A percentile compares a stretch with the other conserved stretches of the same genome.
These are phyloP conservation scores for Odontophorus gujanensis DNA, from an alignment of 2,113 vertebrate species.

Conservation along the genomic window DNA sequence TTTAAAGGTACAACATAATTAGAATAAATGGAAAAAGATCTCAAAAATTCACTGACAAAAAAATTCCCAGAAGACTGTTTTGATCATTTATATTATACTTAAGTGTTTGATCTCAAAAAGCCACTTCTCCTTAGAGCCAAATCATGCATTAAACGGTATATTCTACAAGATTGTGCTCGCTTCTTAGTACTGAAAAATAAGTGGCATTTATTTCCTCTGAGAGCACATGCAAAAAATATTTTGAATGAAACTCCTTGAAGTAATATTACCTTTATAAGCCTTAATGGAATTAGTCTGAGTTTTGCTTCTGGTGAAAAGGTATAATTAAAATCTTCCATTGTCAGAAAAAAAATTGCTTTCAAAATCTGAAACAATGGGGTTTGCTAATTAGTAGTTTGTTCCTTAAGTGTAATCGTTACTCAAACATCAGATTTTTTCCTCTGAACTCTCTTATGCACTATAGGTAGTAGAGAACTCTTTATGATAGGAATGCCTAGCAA, in stretches of 20 bases:
- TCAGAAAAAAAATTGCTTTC: fast-evolving
- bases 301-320: not conserved
- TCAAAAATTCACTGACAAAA: not conserved
- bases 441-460: fast-evolving
- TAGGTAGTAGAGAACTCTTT: not conserved
- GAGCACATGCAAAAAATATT: not conserved
- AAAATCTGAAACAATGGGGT: not conserved
- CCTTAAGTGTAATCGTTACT: not conserved
- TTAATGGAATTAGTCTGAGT: not conserved
- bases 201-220: not conserved
- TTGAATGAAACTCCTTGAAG: not conserved
- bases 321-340: not conserved
- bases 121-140: not conserved
- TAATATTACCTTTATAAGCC: not conserved
- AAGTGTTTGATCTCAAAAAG: not conserved
- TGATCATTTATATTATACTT: not conserved
- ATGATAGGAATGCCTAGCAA: not conserved
- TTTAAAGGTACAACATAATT: not conserved
- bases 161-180: not conserved
- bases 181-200: not conserved
- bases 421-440: not conserved
- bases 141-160: not conserved
- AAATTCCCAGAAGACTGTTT: not conserved
- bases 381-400: not conserved
- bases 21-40: not conserved